These are phyloP conservation scores for Mustela lutreola DNA, from an alignment of 2,113 vertebrate genomes.

Conservation along the genomic window DNA sequence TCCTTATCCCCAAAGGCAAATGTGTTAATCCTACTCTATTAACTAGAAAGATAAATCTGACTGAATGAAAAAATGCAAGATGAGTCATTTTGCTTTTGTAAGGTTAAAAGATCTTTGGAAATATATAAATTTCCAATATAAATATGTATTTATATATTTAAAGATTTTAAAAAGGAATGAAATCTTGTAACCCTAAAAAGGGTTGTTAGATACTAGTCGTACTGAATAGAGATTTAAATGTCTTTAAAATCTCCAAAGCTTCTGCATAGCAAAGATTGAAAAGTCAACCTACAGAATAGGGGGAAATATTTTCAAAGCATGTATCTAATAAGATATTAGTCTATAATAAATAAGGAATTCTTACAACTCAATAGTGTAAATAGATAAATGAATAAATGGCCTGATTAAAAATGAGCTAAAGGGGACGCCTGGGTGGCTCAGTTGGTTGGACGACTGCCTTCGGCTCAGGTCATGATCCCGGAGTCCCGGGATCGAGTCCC, in stretches of 20 bases:
- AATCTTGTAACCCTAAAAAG: not conserved
- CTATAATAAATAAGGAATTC: not conserved
- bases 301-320: not conserved
- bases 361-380: not conserved
- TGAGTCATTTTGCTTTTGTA: slow-evolving; percentile 50
- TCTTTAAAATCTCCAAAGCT: not conserved
- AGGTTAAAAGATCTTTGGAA: slow-evolving; percentile 17
- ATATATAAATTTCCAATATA: not conserved
- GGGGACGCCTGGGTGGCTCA: no score
- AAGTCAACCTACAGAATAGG: not conserved
- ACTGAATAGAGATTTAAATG: slow-evolving; percentile 29
- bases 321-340: not conserved
- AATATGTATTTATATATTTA: slow-evolving; percentile 4
- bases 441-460: no score
- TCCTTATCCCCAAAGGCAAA: slow-evolving; percentile 52
- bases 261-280: not conserved
- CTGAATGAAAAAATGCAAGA: slow-evolving; percentile 10
- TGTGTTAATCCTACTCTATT: slow-evolving; percentile 33
- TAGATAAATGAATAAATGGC: not conserved
- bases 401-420: not conserved
- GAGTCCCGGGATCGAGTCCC: no score
- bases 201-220: not conserved
- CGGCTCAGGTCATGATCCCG: no score
- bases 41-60: slow-evolving; percentile 54
- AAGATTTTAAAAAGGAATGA: slow-evolving; percentile 12